phyloP scores from a whole-genome alignment of 1,140 invertebrate species.

The Varroa destructor region DNA sequence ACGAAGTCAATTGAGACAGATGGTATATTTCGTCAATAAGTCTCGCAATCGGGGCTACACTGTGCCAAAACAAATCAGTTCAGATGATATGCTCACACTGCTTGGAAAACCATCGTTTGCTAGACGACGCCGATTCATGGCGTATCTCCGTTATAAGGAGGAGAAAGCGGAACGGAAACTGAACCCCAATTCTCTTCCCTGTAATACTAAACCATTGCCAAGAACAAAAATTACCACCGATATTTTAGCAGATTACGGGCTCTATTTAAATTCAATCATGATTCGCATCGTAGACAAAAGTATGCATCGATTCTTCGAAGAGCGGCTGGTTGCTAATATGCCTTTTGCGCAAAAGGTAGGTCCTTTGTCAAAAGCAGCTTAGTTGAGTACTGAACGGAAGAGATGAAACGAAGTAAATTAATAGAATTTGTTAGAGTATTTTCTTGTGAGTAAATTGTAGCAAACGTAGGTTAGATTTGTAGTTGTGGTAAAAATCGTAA shows the following conservation, averaged over 20 bases:
- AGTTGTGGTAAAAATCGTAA: no score
- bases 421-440: no score
- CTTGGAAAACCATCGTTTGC: neutral
- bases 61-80: neutral
- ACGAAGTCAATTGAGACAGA: neutral
- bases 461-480: no score
- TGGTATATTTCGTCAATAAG: neutral
- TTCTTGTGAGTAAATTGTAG: no score
- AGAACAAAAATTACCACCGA: neutral
- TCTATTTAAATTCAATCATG: neutral
- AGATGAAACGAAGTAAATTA: no score
- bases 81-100: neutral
- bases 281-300: neutral
- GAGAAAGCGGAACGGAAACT: neutral
- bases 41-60: neutral
- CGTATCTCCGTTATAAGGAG: neutral
- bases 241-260: neutral
- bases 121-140: neutral
- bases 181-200: neutral
- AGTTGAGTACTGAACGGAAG: no score
- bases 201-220: neutral
- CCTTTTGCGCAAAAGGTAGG: conserved; percentile 3
- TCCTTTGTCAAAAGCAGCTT: no score
- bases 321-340: neutral
- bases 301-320: neutral